These are phyloP conservation scores for Zaprionus nigranus DNA, from an alignment of 1,140 invertebrate species.

Conservation along the genomic window DNA sequence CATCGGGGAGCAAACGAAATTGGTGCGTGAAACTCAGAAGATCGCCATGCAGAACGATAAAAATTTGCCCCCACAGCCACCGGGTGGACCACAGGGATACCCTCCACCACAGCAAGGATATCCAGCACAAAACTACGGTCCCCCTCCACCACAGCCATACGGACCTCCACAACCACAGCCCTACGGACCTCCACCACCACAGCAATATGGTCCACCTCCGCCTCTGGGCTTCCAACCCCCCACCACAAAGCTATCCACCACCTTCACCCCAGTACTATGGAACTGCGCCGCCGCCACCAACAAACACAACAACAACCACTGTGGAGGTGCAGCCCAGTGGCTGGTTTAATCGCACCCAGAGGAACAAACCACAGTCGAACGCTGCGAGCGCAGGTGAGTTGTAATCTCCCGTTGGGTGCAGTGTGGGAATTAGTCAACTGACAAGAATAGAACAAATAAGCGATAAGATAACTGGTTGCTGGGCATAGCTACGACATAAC, in stretches of 20 bases:
- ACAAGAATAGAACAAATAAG: slow-evolving; percentile 16
- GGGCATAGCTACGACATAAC: background rate
- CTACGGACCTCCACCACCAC: slow-evolving; percentile 20
- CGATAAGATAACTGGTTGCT: slow-evolving; percentile 26
- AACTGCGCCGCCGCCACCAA: background rate
- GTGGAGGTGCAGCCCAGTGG: slow-evolving; percentile 31
- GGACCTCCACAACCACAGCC: background rate
- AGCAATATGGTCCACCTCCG: slow-evolving; percentile 21
- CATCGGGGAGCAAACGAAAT: background rate
- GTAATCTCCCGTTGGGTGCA: background rate
- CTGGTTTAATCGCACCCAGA: slow-evolving; percentile 41
- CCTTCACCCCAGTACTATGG: slow-evolving; percentile 14
- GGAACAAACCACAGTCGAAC: slow-evolving; percentile 62
- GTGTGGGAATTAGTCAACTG: slow-evolving; percentile 21
- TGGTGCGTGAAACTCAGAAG: background rate
- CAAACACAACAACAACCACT: slow-evolving; percentile 2
- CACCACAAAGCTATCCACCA: background rate
- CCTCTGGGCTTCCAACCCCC: background rate
- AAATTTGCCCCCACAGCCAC: slow-evolving; percentile 19
- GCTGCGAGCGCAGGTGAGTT: slow-evolving; percentile 49
- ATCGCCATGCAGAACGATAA: slow-evolving; percentile 42
- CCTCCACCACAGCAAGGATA: slow-evolving; percentile 16
- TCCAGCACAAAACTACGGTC: slow-evolving; percentile 41
- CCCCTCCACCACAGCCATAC: slow-evolving; percentile 21
- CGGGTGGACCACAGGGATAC: slow-evolving; percentile 13